Conservation (phyloP, 2,797 vertebrate species). For the Ispidina picta region DNA sequence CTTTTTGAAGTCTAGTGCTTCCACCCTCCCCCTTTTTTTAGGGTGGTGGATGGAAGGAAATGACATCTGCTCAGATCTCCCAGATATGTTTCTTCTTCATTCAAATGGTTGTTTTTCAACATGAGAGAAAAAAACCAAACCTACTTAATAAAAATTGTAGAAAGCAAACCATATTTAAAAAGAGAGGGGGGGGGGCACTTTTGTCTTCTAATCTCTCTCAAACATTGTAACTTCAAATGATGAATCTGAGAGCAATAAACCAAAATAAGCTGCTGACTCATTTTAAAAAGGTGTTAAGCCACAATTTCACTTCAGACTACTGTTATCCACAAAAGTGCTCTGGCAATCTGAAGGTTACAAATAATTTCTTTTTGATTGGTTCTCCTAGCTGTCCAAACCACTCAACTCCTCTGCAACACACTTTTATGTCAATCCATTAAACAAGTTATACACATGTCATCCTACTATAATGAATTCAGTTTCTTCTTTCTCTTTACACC, state of each 20-base stretch:
- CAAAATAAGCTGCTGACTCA: slow-evolving; percentile 36
- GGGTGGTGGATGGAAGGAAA: neutral
- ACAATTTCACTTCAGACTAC: slow-evolving; percentile 26
- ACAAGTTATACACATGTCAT: neutral
- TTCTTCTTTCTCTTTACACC: neutral
- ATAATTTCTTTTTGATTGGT: neutral
- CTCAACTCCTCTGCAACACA: neutral
- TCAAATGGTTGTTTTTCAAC: neutral
- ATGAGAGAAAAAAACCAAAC: neutral
- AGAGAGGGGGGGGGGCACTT: neutral
- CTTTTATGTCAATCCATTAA: neutral
- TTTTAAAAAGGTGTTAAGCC: slow-evolving; percentile 46
- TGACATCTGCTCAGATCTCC: slow-evolving; percentile 31
- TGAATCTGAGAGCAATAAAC: neutral
- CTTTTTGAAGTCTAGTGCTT: neutral
- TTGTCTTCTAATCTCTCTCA: neutral
- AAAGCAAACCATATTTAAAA: neutral
- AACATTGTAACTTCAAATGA: neutral
- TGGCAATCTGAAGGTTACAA: slow-evolving; percentile 3
- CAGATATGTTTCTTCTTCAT: neutral
- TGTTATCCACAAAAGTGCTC: slow-evolving; percentile 4
- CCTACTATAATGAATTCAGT: neutral
- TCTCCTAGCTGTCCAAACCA: neutral
- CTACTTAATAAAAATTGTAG: neutral
- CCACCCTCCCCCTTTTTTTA: neutral